Evolutionary conservation across 92 coral and sea anemone genomes (phyloP), one percentile per base, ranked within the genome.

Genomic region (Pocillopora meandrina): DNA sequence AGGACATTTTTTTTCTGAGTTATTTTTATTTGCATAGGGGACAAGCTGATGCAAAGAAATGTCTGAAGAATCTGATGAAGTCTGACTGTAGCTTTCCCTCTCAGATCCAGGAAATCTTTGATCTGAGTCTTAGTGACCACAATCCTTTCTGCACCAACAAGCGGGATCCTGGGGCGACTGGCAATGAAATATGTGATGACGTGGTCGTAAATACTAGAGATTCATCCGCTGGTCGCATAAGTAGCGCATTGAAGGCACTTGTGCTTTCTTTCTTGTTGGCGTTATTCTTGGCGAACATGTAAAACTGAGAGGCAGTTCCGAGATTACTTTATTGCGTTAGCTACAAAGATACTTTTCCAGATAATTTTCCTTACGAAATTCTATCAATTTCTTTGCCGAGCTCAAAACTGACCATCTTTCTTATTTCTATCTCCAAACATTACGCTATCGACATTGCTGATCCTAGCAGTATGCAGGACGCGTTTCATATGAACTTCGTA

Each of bases 131-230:
- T 18, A 58, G 56, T 59, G 87, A 77, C n/a, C 56, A 74, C 81
- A 83, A 83, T 62, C 87, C 87, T 66, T 83, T 42, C 81, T 83
- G 87, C 33, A 16, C 68, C 56, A 60, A 35, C 17, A 62, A 61
- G 36, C 81, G 81, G 10, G 71, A 77, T 14, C 80, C 67, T 26
- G 80, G 80, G 55, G 80, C 80, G 68, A 76, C 69, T 16, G 80
- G 80, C 16, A 60, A 77, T 1, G 81, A 35, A 33, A 55, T 9
- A 17, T 61, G 81, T 11, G 49, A 61, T 77, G 81, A 69, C 23
- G 70, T 61, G 34, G 61, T 15, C 12, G 34, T 26, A 26, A 26
- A 59, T 10, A 66, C 61, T 21, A 14, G 31, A 55, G 61, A 61
- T 69, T 69, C 81, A 7, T 26, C 77, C 31, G 18, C 77, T 74